Evolutionary conservation across 2,888 invertebrate species (phyloP).

Genomic region (Coleophora deauratella): DNA sequence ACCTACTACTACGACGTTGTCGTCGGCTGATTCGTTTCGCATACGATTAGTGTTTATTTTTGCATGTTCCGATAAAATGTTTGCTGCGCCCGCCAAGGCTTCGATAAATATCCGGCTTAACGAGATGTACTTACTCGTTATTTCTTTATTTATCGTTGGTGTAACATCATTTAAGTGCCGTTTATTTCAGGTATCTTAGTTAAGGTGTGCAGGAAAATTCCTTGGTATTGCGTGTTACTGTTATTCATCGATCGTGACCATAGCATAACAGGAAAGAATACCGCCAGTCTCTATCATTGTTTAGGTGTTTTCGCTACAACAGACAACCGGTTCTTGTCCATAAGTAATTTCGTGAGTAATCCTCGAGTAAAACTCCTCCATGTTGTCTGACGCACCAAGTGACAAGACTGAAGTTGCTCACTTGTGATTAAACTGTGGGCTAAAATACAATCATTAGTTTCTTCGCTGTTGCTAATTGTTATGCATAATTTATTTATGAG

Average conservation of each 20-base stretch:
- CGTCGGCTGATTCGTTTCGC: conserved; percentile 20
- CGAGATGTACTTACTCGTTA: conserved; percentile 7
- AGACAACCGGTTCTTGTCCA: conserved; percentile 27
- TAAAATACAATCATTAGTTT: conserved; percentile 31
- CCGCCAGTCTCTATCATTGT: conserved; percentile 15
- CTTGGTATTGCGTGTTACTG: conserved; percentile 8
- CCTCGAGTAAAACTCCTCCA: too few species aligned
- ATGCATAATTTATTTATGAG: conserved; percentile 59
- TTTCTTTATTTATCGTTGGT: conserved; percentile 9
- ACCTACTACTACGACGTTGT: too few species aligned
- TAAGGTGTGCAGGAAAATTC: conserved; percentile 11
- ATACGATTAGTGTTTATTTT: conserved; percentile 23
- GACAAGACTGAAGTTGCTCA: conserved; percentile 24
- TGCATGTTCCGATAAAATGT: conserved; percentile 15
- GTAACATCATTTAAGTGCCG: conserved; percentile 10
- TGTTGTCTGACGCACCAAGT: conserved; percentile 10
- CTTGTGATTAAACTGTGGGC: conserved; percentile 12
- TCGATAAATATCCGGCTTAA: conserved; percentile 13
- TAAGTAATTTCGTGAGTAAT: conserved; percentile 22
- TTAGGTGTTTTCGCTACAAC: conserved; percentile 17
- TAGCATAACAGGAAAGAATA: conserved; percentile 27
- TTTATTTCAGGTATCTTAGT: conserved; percentile 4
- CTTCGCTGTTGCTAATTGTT: conserved; percentile 46
- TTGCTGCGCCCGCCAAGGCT: conserved; percentile 11
- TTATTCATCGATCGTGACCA: conserved; percentile 11